Conservation (phyloP, 2,888 invertebrate species). For the Atrina japonica region DNA sequence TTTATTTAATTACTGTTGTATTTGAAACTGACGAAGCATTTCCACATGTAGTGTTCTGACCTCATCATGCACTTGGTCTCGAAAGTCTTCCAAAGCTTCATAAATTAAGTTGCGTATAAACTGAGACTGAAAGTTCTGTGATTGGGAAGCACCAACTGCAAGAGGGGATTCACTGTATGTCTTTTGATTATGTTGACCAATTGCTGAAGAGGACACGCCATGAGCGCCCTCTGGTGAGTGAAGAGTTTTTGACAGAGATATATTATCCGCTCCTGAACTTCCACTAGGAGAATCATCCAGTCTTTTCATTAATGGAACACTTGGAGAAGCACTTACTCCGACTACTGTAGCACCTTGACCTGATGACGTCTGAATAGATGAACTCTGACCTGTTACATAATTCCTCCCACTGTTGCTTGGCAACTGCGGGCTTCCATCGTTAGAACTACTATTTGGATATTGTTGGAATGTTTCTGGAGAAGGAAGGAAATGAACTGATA, state of each 20-base stretch:
- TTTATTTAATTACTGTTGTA: conserved; percentile 76
- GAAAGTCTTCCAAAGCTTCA: conserved; percentile 74
- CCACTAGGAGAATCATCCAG: conserved; percentile 56
- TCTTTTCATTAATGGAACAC: conserved; percentile 28
- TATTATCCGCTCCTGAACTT: conserved; percentile 35
- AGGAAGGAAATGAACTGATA: too few relatives aligned
- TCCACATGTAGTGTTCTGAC: conserved; percentile 73
- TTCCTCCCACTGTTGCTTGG: neutral
- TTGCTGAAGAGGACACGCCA: conserved; percentile 13
- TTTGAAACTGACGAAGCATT: conserved; percentile 73
- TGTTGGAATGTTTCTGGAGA: too few relatives aligned
- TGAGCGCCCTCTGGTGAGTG: conserved; percentile 60
- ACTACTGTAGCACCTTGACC: neutral
- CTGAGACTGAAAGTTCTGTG: conserved; percentile 65
- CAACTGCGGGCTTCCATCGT: neutral
- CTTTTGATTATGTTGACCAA: conserved; percentile 1
- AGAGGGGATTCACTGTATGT: neutral
- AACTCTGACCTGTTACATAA: neutral
- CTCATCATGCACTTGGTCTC: conserved; percentile 70
- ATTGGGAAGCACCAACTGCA: conserved; percentile 9
- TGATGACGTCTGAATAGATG: neutral
- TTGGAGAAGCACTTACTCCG: conserved; percentile 54
- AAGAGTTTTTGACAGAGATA: conserved; percentile 23
- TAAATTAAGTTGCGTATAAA: conserved; percentile 68
- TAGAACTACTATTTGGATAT: neutral